phyloP scores from a whole-genome alignment of 2,888 invertebrate species.

The Mesorhabditis belari region DNA sequence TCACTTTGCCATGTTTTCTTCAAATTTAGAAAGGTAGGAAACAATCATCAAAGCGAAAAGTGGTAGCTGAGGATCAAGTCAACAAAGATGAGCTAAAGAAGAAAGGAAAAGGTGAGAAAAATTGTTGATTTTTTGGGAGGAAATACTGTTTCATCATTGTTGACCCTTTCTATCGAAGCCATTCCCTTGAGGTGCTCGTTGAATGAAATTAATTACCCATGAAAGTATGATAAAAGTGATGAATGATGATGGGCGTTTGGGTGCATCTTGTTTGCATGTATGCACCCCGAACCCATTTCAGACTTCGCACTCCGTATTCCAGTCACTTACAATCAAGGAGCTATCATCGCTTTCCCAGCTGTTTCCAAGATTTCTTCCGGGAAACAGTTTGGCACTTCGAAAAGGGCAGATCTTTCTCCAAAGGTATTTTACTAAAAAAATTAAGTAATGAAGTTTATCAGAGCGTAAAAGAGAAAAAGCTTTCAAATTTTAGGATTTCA shows the following conservation, averaged over 20 bases:
- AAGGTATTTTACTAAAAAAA: neutral
- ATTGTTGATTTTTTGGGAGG: neutral
- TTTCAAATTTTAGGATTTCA: conserved; percentile 1
- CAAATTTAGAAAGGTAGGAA: no score
- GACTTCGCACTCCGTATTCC: conserved; percentile 6
- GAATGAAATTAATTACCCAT: neutral
- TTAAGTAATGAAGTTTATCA: neutral
- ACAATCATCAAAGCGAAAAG: no score
- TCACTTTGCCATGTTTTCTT: no score
- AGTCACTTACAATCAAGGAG: conserved; percentile 11
- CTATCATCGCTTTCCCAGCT: conserved; percentile 9
- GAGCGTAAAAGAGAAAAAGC: neutral
- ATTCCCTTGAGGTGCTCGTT: neutral
- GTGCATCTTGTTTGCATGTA: neutral
- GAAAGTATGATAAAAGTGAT: neutral
- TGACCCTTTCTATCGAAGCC: neutral
- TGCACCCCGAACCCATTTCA: neutral
- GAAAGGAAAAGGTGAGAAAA: neutral
- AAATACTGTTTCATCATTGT: neutral
- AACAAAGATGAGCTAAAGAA: neutral
- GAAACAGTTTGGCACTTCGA: neutral
- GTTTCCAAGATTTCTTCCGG: conserved; percentile 4
- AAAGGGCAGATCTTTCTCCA: neutral
- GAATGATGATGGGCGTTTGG: neutral
- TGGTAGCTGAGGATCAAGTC: neutral